Evolutionary conservation across 2,888 invertebrate species (phyloP), one percentile per base, ranked within the genome.

Genomic region (Gerris lacustris): DNA sequence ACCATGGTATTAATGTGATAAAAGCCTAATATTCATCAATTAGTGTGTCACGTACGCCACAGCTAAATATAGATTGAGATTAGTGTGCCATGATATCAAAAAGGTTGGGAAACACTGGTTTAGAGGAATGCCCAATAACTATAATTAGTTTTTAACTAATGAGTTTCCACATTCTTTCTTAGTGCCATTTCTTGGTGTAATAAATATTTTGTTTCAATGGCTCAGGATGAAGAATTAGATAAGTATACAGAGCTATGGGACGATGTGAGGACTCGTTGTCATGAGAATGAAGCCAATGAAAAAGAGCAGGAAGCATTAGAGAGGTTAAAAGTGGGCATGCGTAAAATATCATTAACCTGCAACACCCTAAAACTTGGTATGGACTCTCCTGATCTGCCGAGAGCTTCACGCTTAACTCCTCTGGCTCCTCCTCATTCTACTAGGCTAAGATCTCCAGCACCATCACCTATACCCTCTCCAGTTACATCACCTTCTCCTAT

Each of bases 261-360:
- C 44, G 86, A 86, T 74, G 85, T 89, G 64, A 82, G 86, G 17
- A 83, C 84, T 1, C 79, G 83, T 73, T 88, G 88, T 76, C 80
- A 82, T 1, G 81, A 86, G 66, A 89, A 89, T 80, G 82, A 75
- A 45, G 69, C 73, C 63, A 75, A 71, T 63, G 72, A 73, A 11
- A 74, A 79, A 6, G 74, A 74, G 62, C 70, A 72, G n/a, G 73
- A 70, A 9, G 43, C 55, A 63, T 62, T 70, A 15, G 67, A 63
- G 6, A 68, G 67, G 15, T 66, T 70, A n/a, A 72, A 71, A 17
- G 72, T 74, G 44, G 75, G 74, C 68, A 84, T 84, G 73, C 82
- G 89, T 76, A 88, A 88, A 82, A 89, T 89, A 77, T 88, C 88
- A 76, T 83, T 89, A 76, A 89, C 89, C 7, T 88, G 89, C 79